Evolutionary conservation across 2,888 invertebrate genomes (phyloP).

Genomic region (Ichneumon xanthorius): DNA sequence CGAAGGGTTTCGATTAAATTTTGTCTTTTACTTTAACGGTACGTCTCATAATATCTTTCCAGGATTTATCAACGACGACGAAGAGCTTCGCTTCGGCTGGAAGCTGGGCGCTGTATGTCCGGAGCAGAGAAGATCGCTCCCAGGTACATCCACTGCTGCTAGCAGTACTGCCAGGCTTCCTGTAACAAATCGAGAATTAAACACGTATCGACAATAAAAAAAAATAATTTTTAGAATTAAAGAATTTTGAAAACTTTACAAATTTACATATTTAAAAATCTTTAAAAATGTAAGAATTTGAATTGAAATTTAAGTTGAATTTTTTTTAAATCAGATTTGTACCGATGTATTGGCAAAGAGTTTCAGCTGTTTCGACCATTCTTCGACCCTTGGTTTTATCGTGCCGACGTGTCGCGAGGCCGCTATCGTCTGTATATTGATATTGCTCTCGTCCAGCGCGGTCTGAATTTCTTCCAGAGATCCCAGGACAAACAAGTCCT

Average conservation of each 20-base stretch:
- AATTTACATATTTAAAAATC: neutral
- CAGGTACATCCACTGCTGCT: conserved; percentile 97
- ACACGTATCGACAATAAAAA: neutral
- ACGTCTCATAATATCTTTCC: conserved; percentile 95
- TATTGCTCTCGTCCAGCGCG: conserved; percentile 93
- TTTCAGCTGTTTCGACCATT: conserved; percentile 92
- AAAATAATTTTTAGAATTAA: too few relatives aligned
- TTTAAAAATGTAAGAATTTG: neutral
- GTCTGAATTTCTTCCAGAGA: conserved; percentile 94
- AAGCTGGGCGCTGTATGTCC: conserved; percentile 96
- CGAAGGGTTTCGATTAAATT: neutral
- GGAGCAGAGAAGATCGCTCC: conserved; percentile 98
- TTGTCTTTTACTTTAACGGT: conserved; percentile 88
- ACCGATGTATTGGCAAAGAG: conserved; percentile 94
- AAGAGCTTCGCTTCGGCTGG: conserved; percentile 96
- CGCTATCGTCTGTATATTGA: conserved; percentile 94
- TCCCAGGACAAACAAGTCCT: conserved; percentile 94
- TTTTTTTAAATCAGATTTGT: conserved; percentile 71
- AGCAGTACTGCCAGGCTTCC: conserved; percentile 96
- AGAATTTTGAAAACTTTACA: too few relatives aligned
- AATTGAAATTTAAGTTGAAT: neutral
- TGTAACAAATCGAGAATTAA: conserved; percentile 78
- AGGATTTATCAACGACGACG: conserved; percentile 94
- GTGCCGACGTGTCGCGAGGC: conserved; percentile 95
- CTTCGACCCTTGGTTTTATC: conserved; percentile 92